A percentile compares a stretch with the other conserved stretches of the same genome.
phyloP scores from a whole-genome alignment of 2,113 vertebrate genomes.

The Coracopsis vasa region DNA sequence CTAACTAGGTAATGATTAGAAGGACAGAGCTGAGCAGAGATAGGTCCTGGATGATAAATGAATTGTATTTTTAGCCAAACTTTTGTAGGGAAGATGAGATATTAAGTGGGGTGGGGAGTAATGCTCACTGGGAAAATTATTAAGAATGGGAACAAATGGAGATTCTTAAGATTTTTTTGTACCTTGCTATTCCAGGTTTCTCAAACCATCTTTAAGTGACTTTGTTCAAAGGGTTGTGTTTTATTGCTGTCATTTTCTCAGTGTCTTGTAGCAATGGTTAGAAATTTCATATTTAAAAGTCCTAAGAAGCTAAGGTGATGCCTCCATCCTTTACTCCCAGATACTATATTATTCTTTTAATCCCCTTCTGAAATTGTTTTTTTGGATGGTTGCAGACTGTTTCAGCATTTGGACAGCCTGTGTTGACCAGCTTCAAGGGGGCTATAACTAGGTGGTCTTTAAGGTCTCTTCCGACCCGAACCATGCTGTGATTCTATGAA shows the following conservation, averaged over 20 bases:
- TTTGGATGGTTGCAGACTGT: not conserved
- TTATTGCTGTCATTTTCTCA: not conserved
- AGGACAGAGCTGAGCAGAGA: not conserved
- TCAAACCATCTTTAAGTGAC: not conserved
- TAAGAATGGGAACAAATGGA: not conserved
- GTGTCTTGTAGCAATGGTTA: not conserved
- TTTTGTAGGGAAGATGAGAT: not conserved
- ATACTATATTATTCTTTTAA: not conserved
- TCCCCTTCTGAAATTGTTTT: not conserved
- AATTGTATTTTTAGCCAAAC: not conserved
- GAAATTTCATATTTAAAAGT: not conserved
- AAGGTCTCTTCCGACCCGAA: not conserved
- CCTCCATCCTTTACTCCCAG: not conserved
- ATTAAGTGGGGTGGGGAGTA: not conserved
- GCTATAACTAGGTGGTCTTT: not conserved
- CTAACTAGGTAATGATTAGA: not conserved
- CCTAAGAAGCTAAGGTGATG: not conserved
- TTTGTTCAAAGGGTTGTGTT: not conserved
- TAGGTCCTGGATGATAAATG: not conserved
- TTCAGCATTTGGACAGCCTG: not conserved
- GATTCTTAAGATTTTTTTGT: not conserved
- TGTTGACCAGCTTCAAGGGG: not conserved
- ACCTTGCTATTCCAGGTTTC: not conserved
- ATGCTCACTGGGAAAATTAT: not conserved
- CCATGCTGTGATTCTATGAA: not conserved